phyloP scores from a whole-genome alignment of 2,797 vertebrate species.

The Ciconia nigra region DNA sequence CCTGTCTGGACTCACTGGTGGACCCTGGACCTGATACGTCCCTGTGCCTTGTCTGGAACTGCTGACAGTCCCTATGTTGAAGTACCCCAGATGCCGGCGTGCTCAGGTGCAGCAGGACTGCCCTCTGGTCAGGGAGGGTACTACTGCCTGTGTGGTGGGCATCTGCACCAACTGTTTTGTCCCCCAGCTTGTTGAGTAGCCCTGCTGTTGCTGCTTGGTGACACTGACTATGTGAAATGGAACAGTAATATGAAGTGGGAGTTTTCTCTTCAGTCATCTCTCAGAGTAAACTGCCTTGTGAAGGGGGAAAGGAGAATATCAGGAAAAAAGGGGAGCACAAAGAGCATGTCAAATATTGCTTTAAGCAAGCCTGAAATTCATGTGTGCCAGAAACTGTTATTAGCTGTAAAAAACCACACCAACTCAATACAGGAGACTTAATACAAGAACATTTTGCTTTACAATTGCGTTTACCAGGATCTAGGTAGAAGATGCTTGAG shows the following conservation, averaged over 20 bases:
- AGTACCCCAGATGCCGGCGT: accelerated
- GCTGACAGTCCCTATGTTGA: neutral
- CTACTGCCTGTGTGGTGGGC: neutral
- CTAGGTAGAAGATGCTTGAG: neutral
- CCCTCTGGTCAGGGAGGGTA: neutral
- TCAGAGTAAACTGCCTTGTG: neutral
- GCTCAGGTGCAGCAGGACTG: neutral
- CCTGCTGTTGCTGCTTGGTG: neutral
- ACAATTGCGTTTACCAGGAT: neutral
- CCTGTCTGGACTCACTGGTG: no score
- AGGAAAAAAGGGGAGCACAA: neutral
- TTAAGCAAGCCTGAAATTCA: neutral
- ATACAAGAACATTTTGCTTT: neutral
- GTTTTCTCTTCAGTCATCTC: neutral
- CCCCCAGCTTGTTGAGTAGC: neutral
- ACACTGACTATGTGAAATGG: neutral
- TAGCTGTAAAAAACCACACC: neutral
- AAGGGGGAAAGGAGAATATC: neutral
- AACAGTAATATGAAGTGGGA: neutral
- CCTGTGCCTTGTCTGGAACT: neutral
- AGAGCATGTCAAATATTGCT: neutral
- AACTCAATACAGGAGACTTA: neutral
- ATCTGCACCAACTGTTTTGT: neutral
- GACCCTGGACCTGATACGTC: neutral
- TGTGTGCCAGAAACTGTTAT: neutral